Evolutionary conservation across 2,113 vertebrate species (phyloP).

Genomic region (Muntiacus reevesi): DNA sequence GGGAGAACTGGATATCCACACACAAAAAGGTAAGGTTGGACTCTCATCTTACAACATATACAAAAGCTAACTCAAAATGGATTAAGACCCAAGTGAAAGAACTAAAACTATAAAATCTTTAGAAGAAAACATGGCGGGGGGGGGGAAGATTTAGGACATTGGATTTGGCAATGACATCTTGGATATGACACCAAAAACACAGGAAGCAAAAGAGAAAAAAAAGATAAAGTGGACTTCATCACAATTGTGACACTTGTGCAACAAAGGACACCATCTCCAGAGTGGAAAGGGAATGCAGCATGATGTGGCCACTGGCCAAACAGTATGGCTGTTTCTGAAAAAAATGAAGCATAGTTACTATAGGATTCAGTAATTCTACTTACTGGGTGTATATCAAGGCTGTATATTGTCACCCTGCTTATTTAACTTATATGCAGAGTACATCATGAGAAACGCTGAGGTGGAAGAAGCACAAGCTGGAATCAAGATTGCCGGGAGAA

Average conservation of each 20-base stretch:
- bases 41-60: not conserved
- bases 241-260: not conserved
- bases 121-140: not conserved
- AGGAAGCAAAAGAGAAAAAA: not conserved
- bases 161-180: not conserved
- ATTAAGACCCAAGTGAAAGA: not conserved
- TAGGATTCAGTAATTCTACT: not conserved
- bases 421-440: too few relatives aligned
- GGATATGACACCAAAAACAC: not conserved
- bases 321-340: not conserved
- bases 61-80: not conserved
- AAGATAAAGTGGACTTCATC: not conserved
- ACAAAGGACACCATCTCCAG: not conserved
- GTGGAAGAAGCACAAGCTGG: too few relatives aligned
- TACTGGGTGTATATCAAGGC: not conserved
- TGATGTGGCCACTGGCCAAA: not conserved
- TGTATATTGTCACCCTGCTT: too few relatives aligned
- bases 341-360: not conserved
- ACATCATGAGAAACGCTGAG: too few relatives aligned
- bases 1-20: not conserved
- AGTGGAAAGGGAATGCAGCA: not conserved
- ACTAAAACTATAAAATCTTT: not conserved
- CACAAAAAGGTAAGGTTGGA: not conserved
- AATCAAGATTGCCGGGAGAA: too few relatives aligned
- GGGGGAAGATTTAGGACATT: not conserved